These are phyloP conservation scores for Diadegma fenestrale DNA, from an alignment of 2,888 invertebrate species.

Conservation along the genomic window DNA sequence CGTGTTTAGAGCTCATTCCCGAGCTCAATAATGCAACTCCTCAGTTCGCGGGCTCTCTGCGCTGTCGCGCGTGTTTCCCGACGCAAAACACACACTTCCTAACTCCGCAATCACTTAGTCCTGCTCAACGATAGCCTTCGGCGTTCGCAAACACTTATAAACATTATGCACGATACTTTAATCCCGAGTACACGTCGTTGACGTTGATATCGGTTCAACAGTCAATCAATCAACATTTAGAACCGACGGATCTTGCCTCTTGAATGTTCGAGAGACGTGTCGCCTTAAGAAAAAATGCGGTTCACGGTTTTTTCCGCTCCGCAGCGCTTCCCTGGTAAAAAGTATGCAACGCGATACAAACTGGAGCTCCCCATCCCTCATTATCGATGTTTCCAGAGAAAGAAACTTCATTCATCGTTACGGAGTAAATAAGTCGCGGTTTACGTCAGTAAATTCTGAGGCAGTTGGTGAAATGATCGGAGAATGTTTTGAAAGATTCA, in stretches of 20 bases:
- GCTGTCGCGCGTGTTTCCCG: neutral
- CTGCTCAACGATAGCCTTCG: neutral
- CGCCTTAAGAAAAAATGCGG: neutral
- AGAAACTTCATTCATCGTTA: neutral
- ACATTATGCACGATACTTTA: neutral
- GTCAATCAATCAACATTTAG: neutral
- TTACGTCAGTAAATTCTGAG: constrained; percentile 30
- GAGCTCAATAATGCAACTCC: constrained; percentile 77
- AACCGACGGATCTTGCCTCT: neutral
- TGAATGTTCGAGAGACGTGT: neutral
- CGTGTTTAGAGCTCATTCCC: constrained; percentile 72
- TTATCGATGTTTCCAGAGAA: neutral
- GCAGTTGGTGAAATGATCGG: neutral
- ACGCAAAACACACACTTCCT: constrained; percentile 6
- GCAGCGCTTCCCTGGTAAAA: too few species aligned
- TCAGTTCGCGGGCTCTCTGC: constrained; percentile 15
- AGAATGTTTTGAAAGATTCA: constrained; percentile 15
- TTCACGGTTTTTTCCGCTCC: too few species aligned
- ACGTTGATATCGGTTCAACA: neutral
- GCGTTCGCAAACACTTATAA: constrained; percentile 8
- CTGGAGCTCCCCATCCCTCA: too few species aligned
- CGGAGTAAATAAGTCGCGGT: too few species aligned
- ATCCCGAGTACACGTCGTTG: neutral
- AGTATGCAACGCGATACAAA: too few species aligned
- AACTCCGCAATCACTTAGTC: constrained; percentile 17